phyloP scores from a whole-genome alignment of 2,888 invertebrate genomes.

The Aquatica leii region DNA sequence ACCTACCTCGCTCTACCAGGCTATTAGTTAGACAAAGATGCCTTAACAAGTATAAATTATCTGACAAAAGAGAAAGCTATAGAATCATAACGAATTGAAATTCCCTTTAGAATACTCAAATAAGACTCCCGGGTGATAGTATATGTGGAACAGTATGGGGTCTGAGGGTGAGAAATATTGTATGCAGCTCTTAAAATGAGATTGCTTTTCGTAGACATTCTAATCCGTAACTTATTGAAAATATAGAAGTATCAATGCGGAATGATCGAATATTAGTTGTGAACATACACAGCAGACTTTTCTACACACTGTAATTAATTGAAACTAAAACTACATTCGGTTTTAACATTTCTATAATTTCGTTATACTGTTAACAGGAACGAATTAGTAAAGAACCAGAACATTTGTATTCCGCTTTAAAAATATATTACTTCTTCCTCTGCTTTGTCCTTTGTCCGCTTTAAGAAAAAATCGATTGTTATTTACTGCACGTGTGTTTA shows the following conservation, averaged over 20 bases:
- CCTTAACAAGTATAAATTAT: neutral
- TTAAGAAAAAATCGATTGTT: too few relatives aligned
- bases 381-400: too few relatives aligned
- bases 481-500: too few relatives aligned
- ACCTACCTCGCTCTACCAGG: conserved; percentile 20
- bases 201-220: conserved; percentile 43
- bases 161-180: conserved; percentile 49
- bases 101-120: conserved; percentile 60
- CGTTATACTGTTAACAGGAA: too few relatives aligned
- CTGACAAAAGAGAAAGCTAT: conserved; percentile 48
- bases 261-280: too few relatives aligned
- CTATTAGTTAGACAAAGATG: conserved; percentile 23
- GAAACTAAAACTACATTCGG: too few relatives aligned
- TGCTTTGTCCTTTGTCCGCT: too few relatives aligned
- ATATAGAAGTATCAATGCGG: conserved; percentile 8
- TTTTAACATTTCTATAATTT: too few relatives aligned
- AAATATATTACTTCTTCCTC: too few relatives aligned
- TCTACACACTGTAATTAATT: too few relatives aligned
- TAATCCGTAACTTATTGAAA: conserved; percentile 50
- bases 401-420: too few relatives aligned
- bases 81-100: conserved; percentile 60
- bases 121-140: conserved; percentile 29
- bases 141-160: conserved; percentile 40
- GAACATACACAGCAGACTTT: too few relatives aligned
- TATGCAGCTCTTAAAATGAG: conserved; percentile 40